Evolutionary conservation across 2,113 vertebrate genomes (phyloP), one percentile per base, ranked within the genome.

Genomic region (Engystomops pustulosus): DNA sequence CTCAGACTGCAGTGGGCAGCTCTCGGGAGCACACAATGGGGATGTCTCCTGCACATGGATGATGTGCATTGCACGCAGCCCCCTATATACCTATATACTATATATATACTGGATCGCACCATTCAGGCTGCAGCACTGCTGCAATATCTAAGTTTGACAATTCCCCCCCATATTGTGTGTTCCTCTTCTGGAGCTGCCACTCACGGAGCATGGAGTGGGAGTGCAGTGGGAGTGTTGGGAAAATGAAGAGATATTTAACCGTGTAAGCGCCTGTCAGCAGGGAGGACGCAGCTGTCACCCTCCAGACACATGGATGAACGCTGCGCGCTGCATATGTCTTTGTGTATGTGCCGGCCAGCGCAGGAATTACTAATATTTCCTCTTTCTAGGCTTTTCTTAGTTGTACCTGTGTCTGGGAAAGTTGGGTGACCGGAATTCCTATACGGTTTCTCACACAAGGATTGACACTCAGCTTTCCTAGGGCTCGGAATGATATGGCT

Each of bases 1-100:
- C 62, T 38, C 49, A 82, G 80, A 82, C 80, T 82, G 80, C 68
- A 82, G 80, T 60, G 69, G 34, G 51, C 69, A 45, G 15, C 58
- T 38, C 38, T 27, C n/a, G 41, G 11, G 30, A 81, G 23, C 65
- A 85, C n/a, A 82, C 68, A 72, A 82, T 44, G 23, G 69, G 68
- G 69, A 60, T 17, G 34, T 38, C 51, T 76, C 45, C 72, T 20
- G 3, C 72, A 77, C 74, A 75, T 49, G 8, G 17, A 70, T 49
- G n/a, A 74, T 44, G 14, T 17, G 25, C 44, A 10, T 10, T 4
- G 71, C 23, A 32, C 18, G 27, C 38, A 10, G 32, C 34, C 67
- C 20, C 6, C 12, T 47, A 1, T 6, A 47, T 14, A 4, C 4
- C n/a, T n/a, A n/a, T n/a, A n/a, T n/a, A 45, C 69, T 45, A 14